A percentile compares a stretch with the other conserved stretches of the same genome.
These are phyloP conservation scores for Neelides folsomi DNA, from an alignment of 2,888 invertebrate genomes.

Conservation along the genomic window DNA sequence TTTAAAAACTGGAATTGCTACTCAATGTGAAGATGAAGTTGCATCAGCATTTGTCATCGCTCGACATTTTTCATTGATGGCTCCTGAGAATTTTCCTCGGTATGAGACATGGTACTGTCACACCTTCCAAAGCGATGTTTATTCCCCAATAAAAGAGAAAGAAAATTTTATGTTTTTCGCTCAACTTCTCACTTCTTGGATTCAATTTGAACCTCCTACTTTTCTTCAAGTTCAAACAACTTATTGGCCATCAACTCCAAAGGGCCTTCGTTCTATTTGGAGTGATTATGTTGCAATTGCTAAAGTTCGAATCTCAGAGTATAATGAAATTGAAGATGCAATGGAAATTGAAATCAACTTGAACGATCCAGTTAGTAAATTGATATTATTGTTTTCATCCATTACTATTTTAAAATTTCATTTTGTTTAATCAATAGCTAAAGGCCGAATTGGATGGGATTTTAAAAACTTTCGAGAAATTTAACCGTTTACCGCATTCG, in stretches of 20 bases:
- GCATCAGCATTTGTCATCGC: constrained; percentile 23
- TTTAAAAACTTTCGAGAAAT: constrained; percentile 17
- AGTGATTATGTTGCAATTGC: constrained; percentile 21
- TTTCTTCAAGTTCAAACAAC: constrained; percentile 29
- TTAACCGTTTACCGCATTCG: constrained; percentile 15
- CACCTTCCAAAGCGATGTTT: constrained; percentile 21
- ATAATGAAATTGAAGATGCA: constrained; percentile 25
- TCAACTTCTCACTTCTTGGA: constrained; percentile 17
- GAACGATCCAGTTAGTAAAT: constrained; percentile 21
- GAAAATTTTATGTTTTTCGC: constrained; percentile 20
- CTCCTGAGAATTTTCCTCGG: constrained; percentile 21
- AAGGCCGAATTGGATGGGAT: constrained; percentile 26
- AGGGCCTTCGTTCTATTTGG: constrained; percentile 20
- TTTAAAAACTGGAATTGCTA: no score
- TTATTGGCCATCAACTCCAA: constrained; percentile 24
- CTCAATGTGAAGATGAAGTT: constrained; percentile 13
- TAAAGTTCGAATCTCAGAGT: constrained; percentile 25
- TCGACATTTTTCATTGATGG: constrained; percentile 26
- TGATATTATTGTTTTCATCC: neutral
- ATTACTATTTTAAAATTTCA: constrained; percentile 1
- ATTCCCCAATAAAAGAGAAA: constrained; percentile 20
- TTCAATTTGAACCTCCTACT: constrained; percentile 25
- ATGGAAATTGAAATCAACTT: constrained; percentile 28
- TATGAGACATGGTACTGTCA: constrained; percentile 29
- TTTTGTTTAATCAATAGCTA: constrained; percentile 12